Conservation (phyloP, 2,888 invertebrate genomes). For the Diploptera punctata region DNA sequence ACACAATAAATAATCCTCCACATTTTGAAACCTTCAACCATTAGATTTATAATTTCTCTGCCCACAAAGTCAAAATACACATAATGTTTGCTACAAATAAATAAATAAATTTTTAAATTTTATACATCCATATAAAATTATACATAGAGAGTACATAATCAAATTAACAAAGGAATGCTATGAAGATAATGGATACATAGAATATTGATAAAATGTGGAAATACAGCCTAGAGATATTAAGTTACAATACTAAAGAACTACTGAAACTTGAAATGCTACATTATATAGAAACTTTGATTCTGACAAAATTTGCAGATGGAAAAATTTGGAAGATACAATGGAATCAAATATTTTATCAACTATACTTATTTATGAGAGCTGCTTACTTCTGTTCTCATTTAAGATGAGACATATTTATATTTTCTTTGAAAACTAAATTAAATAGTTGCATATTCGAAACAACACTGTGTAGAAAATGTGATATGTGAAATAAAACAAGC, state of each 20-base stretch:
- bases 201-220: not conserved
- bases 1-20: not conserved
- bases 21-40: not conserved
- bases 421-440: not conserved
- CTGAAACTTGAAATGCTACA: not conserved
- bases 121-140: not conserved
- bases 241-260: not conserved
- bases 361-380: not conserved
- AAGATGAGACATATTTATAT: not conserved
- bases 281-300: not conserved
- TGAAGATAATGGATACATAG: not conserved
- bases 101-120: not conserved
- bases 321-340: not conserved
- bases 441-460: not conserved
- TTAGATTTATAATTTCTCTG: not conserved
- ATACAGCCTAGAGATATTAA: not conserved
- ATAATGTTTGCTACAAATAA: not conserved
- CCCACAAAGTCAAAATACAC: not conserved
- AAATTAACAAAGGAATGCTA: not conserved
- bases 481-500: conserved; percentile 20
- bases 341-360: not conserved
- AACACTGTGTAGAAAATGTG: not conserved
- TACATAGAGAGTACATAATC: not conserved
- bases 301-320: not conserved
- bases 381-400: not conserved